Conservation (phyloP, 2,888 invertebrate genomes). For the Mesochorus sp. region DNA sequence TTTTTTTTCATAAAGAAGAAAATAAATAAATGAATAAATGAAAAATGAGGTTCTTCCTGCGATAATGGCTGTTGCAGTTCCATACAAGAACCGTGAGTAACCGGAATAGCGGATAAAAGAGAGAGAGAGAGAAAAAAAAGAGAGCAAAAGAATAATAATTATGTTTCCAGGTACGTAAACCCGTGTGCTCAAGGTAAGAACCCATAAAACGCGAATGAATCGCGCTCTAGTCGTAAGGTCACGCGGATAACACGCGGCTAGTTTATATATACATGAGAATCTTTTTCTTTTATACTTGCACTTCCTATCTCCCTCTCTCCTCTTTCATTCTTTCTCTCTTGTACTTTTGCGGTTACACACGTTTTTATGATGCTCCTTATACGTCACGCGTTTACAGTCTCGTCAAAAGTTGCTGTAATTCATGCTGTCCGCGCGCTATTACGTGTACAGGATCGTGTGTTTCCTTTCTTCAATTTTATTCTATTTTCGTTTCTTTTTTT, state of each 20-base stretch:
- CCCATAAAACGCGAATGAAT: not conserved
- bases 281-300: slow-evolving; percentile 48
- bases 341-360: slow-evolving; percentile 31
- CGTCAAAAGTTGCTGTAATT: slow-evolving; percentile 20
- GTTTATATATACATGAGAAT: slow-evolving; percentile 20
- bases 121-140: not conserved
- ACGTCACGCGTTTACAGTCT: slow-evolving; percentile 11
- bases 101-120: not conserved
- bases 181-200: not conserved
- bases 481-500: not conserved
- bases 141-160: slow-evolving; percentile 5
- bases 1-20: too few relatives aligned
- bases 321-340: too few relatives aligned
- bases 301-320: slow-evolving; percentile 43
- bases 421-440: not conserved
- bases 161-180: slow-evolving; percentile 21
- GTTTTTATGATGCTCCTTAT: slow-evolving; percentile 43
- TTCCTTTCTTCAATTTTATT: too few relatives aligned
- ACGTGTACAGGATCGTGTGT: not conserved
- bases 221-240: slow-evolving; percentile 22
- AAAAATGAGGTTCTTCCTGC: not conserved
- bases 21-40: too few relatives aligned
- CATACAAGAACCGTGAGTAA: not conserved
- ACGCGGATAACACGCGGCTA: slow-evolving; percentile 19
- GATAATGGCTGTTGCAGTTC: too few relatives aligned